phyloP scores from a whole-genome alignment of 2,888 invertebrate genomes.

The Nycteola revayana region DNA sequence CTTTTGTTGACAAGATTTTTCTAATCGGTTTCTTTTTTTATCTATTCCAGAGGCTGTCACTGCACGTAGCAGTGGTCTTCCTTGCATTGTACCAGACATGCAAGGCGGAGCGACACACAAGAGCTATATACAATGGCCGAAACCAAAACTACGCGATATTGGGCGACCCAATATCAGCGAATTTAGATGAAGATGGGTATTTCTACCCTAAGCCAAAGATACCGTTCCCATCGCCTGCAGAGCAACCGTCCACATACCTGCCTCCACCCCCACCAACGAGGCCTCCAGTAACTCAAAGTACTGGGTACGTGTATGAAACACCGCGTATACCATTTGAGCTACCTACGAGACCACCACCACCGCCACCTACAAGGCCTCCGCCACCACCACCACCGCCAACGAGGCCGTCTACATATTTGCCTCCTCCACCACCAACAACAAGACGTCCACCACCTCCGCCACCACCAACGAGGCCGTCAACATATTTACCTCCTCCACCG shows the following conservation, averaged over 20 bases:
- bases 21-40: conserved; percentile 7
- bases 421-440: conserved; percentile 16
- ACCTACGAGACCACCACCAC: conserved; percentile 22
- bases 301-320: conserved; percentile 47
- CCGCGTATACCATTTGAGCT: conserved; percentile 33
- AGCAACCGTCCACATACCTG: conserved; percentile 21
- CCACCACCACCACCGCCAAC: conserved; percentile 22
- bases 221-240: conserved; percentile 60
- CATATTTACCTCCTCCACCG: conserved; percentile 9
- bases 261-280: conserved; percentile 26
- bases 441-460: conserved; percentile 18
- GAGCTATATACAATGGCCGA: conserved; percentile 60
- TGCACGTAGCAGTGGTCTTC: conserved; percentile 70
- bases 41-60: conserved; percentile 71
- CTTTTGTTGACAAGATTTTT: no score
- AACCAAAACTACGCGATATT: conserved; percentile 68
- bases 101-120: conserved; percentile 52
- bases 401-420: neutral
- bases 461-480: conserved; percentile 16
- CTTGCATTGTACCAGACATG: conserved; percentile 66
- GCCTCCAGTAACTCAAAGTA: conserved; percentile 27
- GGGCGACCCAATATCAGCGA: conserved; percentile 60
- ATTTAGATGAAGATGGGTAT: conserved; percentile 71
- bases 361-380: conserved; percentile 15
- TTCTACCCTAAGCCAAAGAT: conserved; percentile 71